Evolutionary conservation across 2,113 vertebrate species (phyloP).

Genomic region (Ptilonorhynchus violaceus): DNA sequence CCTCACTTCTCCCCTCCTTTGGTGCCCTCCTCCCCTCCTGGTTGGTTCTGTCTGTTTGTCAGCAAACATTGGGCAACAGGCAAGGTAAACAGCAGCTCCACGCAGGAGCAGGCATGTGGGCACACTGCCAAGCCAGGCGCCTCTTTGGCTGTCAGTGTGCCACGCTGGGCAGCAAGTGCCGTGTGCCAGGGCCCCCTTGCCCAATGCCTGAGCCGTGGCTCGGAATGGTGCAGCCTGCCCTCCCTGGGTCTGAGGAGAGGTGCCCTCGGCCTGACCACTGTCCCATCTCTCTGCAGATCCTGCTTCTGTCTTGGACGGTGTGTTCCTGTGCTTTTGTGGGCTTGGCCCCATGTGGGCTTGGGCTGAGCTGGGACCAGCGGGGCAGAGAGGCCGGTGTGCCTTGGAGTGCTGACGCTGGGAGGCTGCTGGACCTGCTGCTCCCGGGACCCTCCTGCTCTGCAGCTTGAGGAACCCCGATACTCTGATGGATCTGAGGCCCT

Average conservation of each 20-base stretch:
- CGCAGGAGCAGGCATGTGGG: neutral
- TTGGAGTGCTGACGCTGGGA: neutral
- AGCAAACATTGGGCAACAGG: constrained; percentile 27
- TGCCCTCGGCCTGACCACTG: neutral
- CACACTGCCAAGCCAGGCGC: rapidly evolving
- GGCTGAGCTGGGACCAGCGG: neutral
- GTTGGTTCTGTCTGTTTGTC: neutral
- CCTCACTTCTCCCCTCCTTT: neutral
- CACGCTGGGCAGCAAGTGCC: neutral
- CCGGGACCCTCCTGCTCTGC: neutral
- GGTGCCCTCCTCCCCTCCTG: neutral
- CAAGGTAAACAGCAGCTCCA: neutral
- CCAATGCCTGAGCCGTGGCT: rapidly evolving
- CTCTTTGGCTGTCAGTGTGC: neutral
- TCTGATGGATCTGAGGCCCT: constrained; percentile 77
- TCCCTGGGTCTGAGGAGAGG: neutral
- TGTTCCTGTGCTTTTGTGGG: neutral
- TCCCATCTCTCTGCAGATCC: neutral
- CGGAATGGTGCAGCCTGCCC: rapidly evolving
- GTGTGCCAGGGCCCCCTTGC: neutral
- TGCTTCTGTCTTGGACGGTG: neutral
- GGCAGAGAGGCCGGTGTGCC: neutral
- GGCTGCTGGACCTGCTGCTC: neutral
- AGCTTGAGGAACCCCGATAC: neutral
- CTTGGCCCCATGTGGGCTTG: neutral